Base-by-base conservation (phyloP, 2,888 invertebrate genomes). In the Ptycholaimellus sp. region DNA sequence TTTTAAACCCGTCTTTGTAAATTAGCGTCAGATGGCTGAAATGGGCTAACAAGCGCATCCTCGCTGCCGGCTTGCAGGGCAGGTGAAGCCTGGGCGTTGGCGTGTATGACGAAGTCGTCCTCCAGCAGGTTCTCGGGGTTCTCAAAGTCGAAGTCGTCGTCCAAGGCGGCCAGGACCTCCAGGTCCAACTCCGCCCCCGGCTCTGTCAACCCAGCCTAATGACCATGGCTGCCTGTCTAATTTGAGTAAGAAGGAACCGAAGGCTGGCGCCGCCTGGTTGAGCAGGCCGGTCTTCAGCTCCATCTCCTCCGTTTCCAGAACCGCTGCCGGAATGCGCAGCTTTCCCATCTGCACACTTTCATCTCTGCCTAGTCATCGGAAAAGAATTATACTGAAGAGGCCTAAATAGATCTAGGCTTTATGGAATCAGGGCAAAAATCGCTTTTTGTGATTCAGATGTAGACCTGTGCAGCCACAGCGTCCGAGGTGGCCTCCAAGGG, bases 81-180 rank as follows among this genome's bases (percentile, higher is more conserved):
- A n/a, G n/a, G n/a, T n/a, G n/a, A 21, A 7, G 30, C 30, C 6
- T 7, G 16, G 17, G 61, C 69, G 65, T 77, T 73, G 1, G 85
- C 87, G 40, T 78, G 59, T 49, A 72, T 66, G 33, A 90, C 72
- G 57, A 93, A 90, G 63, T 93, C 76, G 59, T 93, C 90, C 46
- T 87, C 87, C 3, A 93, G 61, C 45, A 72, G 60, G 61, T 82
- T 81, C 0, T 76, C 71, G 0, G 78, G 77, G 58, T 81, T 70
- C 2, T 74, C 71, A 53, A 68, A 80, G 38, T 83, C 72, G 58
- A 80, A 85, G 60, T 85, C 85, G 43, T 82, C 82, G 55, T 87
- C 87, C 60, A 90, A 65, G 0, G 81, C 83, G 4, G 81, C 85
- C 1, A 83, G 73, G 23, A 90, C 68, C 52, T 90, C 90, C 0